Base-by-base conservation (phyloP, 2,888 invertebrate genomes). In the Oscheius sp. region DNA sequence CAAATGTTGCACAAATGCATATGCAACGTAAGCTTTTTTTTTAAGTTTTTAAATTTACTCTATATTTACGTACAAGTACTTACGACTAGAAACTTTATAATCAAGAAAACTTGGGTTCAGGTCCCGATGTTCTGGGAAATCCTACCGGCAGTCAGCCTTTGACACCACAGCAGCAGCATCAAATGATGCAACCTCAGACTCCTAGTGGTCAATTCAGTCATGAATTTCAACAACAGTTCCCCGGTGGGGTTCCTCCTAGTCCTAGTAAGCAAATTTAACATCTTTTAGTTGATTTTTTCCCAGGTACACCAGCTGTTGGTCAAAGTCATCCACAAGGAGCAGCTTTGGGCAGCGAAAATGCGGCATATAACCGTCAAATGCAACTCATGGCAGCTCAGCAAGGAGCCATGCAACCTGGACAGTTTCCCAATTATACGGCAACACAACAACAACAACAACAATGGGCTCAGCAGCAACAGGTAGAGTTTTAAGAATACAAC, bases 141-240 rank as follows among this genome's bases (percentile, higher is more conserved):
- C 71, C 74, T 1, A 51, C 70, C 17, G 65, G 67, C 47, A 64
- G 71, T 6, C 63, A 71, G 20, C 74, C 74, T 6, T 67, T 70
- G 66, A 74, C 74, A 33, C 74, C 74, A 6, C 69, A 74, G 28
- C 54, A 54, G 17, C 56, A 50, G 50, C 22, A 20, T 9, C 50
- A 56, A n/a, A 59, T 67, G 59, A 57, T 59, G 67, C 65, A 65
- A 22, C 24, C 63, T 24, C 45, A 33, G 47, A 65, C 54, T 6
- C 54, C 65, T 44, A 54, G 54, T 12, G 54, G 54, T 8, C 56
- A 51, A n/a, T 54, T 44, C 28, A n/a, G 38, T 14, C 41, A 41
- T 12, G 22, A 61, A 44, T 28, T 36, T 28, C 45, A 57, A 30
- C 67, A 67, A 26, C 67, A 45, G n/a, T 50, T 47, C 24, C 59